A percentile compares a stretch with the other conserved stretches of the same genome.
These are phyloP conservation scores for Sialis fuliginosa DNA, from an alignment of 2,888 invertebrate species.

Conservation along the genomic window DNA sequence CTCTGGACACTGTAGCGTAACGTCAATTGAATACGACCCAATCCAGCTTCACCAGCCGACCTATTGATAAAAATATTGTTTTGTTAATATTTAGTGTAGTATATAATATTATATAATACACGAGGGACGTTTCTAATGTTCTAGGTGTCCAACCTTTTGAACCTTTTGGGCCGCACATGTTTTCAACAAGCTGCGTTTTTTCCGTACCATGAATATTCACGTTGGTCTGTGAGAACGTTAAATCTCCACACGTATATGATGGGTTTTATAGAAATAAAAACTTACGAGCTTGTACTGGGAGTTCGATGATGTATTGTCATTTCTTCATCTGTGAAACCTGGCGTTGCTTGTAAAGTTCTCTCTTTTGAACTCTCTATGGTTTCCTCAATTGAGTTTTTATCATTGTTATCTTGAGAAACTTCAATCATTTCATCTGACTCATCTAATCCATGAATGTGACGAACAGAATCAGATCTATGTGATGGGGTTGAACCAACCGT, in stretches of 20 bases:
- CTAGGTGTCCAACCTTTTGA: no score
- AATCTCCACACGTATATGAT: no score
- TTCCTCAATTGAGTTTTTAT: conserved; percentile 13
- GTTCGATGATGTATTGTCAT: conserved; percentile 20
- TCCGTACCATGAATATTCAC: not conserved
- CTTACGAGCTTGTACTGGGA: conserved; percentile 23
- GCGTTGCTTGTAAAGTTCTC: conserved; percentile 8
- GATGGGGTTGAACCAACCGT: no score
- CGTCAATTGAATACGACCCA: conserved; percentile 71
- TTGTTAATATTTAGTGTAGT: not conserved
- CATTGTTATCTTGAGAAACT: conserved; percentile 19
- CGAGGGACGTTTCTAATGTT: no score
- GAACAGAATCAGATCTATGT: not conserved
- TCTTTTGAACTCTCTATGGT: conserved; percentile 18
- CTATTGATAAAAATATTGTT: conserved; percentile 1
- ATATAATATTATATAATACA: not conserved
- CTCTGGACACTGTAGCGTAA: conserved; percentile 69
- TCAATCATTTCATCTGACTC: conserved; percentile 13
- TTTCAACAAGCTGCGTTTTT: no score
- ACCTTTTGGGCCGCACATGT: no score
- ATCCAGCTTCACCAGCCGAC: conserved; percentile 52
- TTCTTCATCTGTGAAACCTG: not conserved
- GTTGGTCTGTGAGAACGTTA: no score
- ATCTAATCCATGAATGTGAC: conserved; percentile 1
- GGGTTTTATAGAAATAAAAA: conserved; percentile 5